A percentile compares a stretch with the other conserved stretches of the same genome.
Evolutionary conservation across 2,888 invertebrate species (phyloP).

Genomic region (Girardia tigrina): DNA sequence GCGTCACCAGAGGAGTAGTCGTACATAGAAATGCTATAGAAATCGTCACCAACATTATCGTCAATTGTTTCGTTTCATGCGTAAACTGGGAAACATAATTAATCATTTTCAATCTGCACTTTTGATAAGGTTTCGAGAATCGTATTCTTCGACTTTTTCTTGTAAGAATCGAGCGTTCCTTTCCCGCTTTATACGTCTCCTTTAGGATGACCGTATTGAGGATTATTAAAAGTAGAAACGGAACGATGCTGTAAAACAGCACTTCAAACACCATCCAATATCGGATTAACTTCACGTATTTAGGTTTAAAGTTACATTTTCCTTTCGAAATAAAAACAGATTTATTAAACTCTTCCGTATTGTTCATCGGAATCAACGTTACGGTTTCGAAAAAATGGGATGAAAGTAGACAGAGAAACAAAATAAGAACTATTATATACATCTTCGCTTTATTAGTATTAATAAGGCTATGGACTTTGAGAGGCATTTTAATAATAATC

Average conservation of each 20-base stretch:
- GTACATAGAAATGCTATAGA: conserved; percentile 35
- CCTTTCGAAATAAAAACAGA: neutral
- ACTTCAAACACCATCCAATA: conserved; percentile 28
- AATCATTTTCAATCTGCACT: neutral
- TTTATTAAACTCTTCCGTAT: neutral
- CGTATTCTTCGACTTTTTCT: neutral
- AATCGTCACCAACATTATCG: conserved; percentile 32
- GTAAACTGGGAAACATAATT: neutral
- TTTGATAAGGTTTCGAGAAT: neutral
- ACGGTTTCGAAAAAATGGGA: conserved; percentile 44
- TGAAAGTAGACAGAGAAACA: conserved; percentile 41
- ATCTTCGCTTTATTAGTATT: conserved; percentile 43
- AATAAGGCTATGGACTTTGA: conserved; percentile 40
- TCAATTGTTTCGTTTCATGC: conserved; percentile 32
- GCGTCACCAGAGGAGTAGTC: conserved; percentile 36
- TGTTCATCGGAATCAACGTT: neutral
- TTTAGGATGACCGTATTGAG: conserved; percentile 25
- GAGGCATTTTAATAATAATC: conserved; percentile 45
- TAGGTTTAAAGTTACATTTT: neutral
- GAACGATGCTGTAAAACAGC: conserved; percentile 32
- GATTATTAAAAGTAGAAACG: conserved; percentile 27
- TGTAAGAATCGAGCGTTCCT: neutral
- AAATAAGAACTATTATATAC: conserved; percentile 40
- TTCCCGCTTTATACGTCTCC: conserved; percentile 20
- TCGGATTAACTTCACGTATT: neutral